Base-by-base conservation (phyloP, 1,140 invertebrate species). In the Phymorhynchus buccinoides region DNA sequence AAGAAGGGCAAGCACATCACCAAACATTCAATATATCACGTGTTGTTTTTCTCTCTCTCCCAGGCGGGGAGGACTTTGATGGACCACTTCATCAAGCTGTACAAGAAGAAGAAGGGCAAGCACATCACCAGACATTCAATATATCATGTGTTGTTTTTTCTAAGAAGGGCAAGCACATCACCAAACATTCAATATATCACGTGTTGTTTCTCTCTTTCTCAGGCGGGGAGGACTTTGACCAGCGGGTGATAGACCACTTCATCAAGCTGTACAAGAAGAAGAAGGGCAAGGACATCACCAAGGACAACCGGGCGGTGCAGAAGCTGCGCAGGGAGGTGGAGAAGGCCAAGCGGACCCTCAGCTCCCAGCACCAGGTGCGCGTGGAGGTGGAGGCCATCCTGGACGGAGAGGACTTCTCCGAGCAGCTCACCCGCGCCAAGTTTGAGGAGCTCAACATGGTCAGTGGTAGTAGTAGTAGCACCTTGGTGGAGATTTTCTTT, bases 381-480 rank as follows among this genome's bases (percentile, higher is more conserved):
- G 98, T 99, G 92, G 99, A 99, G 95, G 99, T 99, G 92, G 99
- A 99, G 95, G 99, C 98, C 27, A 97, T 99, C 95, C 99, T 97
- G 90, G 98, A 99, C 92, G 98, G 98, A 90, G 98, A 99, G 91
- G 99, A 99, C 92, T 99, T 99, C 96, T 98, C 97, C n/a, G 99
- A 99, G 94, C 98, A 98, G 18, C 94, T 99, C 71, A 99, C 99
- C 84, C 95, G 99, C 91, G 99, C 99, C 90, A 99, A 99, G 94
- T 99, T 99, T 93, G 99, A 99, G 93, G 99, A 99, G 94, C 94
- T 99, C 91, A 99, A 99, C 95, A 98, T 99, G 97, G 95, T 94
- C 89, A 87, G 91, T 87, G 22, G n/a, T n/a, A n/a, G n/a, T n/a
- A n/a, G n/a, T n/a, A n/a, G n/a, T n/a, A n/a, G n/a, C n/a, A n/a